A percentile compares a stretch with the other conserved stretches of the same genome.
Evolutionary conservation across 2,888 invertebrate species (phyloP).

Genomic region (Alviniconcha strummeri): DNA sequence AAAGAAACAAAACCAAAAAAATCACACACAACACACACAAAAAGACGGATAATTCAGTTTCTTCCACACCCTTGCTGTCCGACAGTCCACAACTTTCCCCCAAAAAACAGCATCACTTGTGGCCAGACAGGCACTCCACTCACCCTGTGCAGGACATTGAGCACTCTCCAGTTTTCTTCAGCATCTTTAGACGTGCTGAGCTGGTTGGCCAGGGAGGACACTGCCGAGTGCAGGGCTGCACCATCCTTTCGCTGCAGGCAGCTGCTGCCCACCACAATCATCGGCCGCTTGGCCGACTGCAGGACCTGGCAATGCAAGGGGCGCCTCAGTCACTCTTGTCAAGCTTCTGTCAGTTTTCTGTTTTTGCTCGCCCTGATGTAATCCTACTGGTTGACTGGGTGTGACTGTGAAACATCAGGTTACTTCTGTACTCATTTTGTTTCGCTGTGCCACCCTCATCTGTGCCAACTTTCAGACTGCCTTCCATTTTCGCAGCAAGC

Average conservation of each 20-base stretch:
- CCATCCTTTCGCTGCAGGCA: slow-evolving; percentile 80
- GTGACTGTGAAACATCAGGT: too few species aligned
- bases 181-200: not conserved
- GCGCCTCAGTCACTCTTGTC: too few species aligned
- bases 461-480: too few species aligned
- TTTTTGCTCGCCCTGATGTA: too few species aligned
- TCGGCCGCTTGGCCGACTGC: slow-evolving; percentile 87
- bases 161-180: slow-evolving; percentile 81
- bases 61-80: not conserved
- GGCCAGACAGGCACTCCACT: slow-evolving; percentile 34
- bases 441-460: too few species aligned
- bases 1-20: not conserved
- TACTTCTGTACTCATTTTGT: too few species aligned
- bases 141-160: slow-evolving; percentile 95
- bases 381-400: too few species aligned
- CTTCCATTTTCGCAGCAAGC: too few species aligned
- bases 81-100: not conserved
- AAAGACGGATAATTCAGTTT: not conserved
- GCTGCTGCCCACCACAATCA: slow-evolving; percentile 93
- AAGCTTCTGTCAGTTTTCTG: too few species aligned
- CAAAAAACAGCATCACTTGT: too few species aligned
- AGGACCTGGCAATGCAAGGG: slow-evolving; percentile 74
- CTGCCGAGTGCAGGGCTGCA: slow-evolving; percentile 74
- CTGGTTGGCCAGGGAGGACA: slow-evolving; percentile 81
- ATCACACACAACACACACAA: not conserved